A percentile compares a stretch with the other conserved stretches of the same genome.
Conservation (phyloP, 2,888 invertebrate genomes). For the Neoascia interrupta region DNA sequence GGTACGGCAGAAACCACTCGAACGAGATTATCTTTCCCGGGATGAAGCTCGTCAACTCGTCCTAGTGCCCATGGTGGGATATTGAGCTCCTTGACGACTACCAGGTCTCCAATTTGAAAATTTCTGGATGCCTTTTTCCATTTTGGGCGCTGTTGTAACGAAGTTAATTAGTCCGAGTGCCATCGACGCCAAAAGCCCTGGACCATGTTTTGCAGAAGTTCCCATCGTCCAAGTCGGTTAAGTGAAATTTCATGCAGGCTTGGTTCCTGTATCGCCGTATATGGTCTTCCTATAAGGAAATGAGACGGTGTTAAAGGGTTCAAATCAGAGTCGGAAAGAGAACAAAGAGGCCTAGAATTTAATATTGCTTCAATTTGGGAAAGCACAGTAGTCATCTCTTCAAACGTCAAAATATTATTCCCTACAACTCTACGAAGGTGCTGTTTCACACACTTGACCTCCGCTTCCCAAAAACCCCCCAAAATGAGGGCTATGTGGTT, state of each 20-base stretch:
- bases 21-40: slow-evolving; percentile 8
- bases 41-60: not conserved
- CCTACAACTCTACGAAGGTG: slow-evolving; percentile 37
- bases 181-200: slow-evolving; percentile 1
- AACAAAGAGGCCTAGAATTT: slow-evolving; percentile 16
- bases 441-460: slow-evolving; percentile 21
- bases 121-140: slow-evolving; percentile 3
- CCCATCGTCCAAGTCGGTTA: slow-evolving; percentile 9
- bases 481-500: slow-evolving; percentile 2
- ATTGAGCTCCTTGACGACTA: slow-evolving; percentile 4
- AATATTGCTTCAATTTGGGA: slow-evolving; percentile 59
- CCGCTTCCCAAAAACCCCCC: too few species aligned
- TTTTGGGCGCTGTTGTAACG: slow-evolving; percentile 27
- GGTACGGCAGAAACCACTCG: slow-evolving; percentile 2
- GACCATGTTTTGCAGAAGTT: slow-evolving; percentile 1
- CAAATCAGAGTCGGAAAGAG: slow-evolving; percentile 4
- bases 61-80: slow-evolving; percentile 11
- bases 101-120: slow-evolving; percentile 2
- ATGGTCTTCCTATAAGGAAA: slow-evolving; percentile 10
- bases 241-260: not conserved
- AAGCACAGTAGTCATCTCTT: slow-evolving; percentile 44
- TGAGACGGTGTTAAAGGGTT: slow-evolving; percentile 18
- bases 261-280: slow-evolving; percentile 6
- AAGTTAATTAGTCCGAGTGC: slow-evolving; percentile 14
- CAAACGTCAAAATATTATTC: slow-evolving; percentile 22